Base-by-base conservation (phyloP, 2,113 vertebrate species). In the Nerophis ophidion region DNA sequence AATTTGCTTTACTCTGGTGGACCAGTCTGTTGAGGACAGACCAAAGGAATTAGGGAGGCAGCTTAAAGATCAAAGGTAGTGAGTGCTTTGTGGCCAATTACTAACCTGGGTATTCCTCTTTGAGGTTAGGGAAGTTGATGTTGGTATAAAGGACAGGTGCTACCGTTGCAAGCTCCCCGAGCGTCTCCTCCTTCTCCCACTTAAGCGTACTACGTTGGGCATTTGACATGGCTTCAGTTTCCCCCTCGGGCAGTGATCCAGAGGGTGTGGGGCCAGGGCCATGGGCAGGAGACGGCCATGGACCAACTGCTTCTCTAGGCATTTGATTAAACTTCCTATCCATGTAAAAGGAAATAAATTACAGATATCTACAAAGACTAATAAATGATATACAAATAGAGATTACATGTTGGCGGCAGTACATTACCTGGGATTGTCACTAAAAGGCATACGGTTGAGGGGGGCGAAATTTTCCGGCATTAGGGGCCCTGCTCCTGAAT, bases 101-200 rank as follows among this genome's bases (percentile, higher is more conserved):
- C 86, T 63, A 59, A 97, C 97, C 97, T 67, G 95, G 95, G 72
- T 96, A 98, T 72, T 99, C 97, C 63, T 96, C 96, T 86, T 91
- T 96, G 54, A 99, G 90, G 63, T 90, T 94, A 53, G 95, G 95
- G 67, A 98, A 99, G 77, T 99, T 99, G 52, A 98, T 89, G 69
- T 99, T 99, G 15, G 95, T 98, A 73, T 99, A 99, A 4, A 99
- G 92, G 67, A 99, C 97, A 1, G 97, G 97, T 1, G 97, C 96
- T 3, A 98, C 96, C 0, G 97, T 99, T 47, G 97, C 97, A 87
- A 94, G 92, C 68, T 98, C 95, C 46, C 93, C 97, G 61, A 99
- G 91, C 10, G 93, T 93, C 84, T 98, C 96, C 65, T 99, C 97
- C 57, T 97, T 99, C 74, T 99, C 97, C 97, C 97, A 99, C 71